Conservation (phyloP, 2,113 vertebrate genomes). For the Prinia subflava region DNA sequence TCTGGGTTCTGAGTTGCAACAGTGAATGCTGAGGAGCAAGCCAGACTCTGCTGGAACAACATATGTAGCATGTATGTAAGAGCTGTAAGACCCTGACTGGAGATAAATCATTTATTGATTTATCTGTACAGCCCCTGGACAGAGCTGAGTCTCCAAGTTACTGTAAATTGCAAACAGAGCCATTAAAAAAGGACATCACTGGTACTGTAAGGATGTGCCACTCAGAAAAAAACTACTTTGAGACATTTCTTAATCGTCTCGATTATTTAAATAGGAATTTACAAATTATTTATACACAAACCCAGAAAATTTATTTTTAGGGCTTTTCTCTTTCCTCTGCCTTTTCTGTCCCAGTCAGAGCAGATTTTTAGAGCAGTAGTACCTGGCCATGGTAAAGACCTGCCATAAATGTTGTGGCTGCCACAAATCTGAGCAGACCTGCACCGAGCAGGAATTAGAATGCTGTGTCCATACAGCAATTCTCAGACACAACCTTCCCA, state of each 20-base stretch:
- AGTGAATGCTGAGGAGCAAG: background rate
- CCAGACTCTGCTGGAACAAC: background rate
- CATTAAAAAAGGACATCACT: background rate
- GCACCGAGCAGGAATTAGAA: background rate
- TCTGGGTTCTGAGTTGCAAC: background rate
- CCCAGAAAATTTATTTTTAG: background rate
- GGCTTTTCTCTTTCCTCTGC: background rate
- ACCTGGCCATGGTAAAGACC: background rate
- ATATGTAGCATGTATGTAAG: background rate
- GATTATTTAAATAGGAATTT: background rate
- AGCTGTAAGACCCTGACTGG: conserved; percentile 1
- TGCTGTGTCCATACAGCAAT: background rate
- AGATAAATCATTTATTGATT: background rate
- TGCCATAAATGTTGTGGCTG: background rate
- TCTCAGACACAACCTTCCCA: background rate
- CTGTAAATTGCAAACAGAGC: background rate
- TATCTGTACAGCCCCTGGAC: background rate
- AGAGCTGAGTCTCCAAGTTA: background rate
- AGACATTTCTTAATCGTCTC: background rate
- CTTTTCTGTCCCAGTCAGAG: background rate
- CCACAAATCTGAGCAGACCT: background rate
- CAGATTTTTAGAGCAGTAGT: background rate
- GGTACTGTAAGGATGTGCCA: background rate
- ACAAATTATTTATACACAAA: background rate
- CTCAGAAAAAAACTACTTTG: background rate